A percentile compares a stretch with the other conserved stretches of the same genome.
Conservation (phyloP, 2,888 invertebrate species). For the Odontothrips loti region DNA sequence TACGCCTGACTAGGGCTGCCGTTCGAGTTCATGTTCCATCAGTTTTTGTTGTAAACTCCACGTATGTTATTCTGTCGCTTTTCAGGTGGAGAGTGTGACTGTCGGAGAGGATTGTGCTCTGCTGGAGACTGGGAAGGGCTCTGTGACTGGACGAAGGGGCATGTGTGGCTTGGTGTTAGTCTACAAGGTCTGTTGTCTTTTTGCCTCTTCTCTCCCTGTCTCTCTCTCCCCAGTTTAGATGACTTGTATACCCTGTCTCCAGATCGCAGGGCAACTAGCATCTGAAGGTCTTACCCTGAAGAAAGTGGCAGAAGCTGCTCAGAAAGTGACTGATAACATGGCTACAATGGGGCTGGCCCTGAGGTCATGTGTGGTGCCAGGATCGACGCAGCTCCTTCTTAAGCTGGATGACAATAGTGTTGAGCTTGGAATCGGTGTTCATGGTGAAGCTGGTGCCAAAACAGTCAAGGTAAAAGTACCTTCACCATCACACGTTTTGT, state of each 20-base stretch:
- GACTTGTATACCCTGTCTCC: slow-evolving; percentile 10
- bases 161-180: slow-evolving; percentile 61
- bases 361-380: slow-evolving; percentile 64
- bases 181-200: slow-evolving; percentile 48
- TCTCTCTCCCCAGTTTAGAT: slow-evolving; percentile 6
- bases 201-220: neutral
- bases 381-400: slow-evolving; percentile 56
- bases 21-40: neutral
- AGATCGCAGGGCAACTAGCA: slow-evolving; percentile 70
- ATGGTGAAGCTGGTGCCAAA: slow-evolving; percentile 49
- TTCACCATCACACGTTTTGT: neutral
- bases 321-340: slow-evolving; percentile 52
- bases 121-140: slow-evolving; percentile 47
- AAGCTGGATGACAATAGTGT: slow-evolving; percentile 59
- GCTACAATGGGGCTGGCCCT: slow-evolving; percentile 68
- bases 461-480: slow-evolving; percentile 36
- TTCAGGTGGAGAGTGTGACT: slow-evolving; percentile 49
- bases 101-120: slow-evolving; percentile 68
- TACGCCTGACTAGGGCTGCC: slow-evolving; percentile 37
- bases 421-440: slow-evolving; percentile 61
- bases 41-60: neutral
- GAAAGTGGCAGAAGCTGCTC: slow-evolving; percentile 47
- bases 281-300: slow-evolving; percentile 51
- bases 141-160: slow-evolving; percentile 59
- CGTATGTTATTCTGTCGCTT: slow-evolving; percentile 28